Conservation (phyloP, 2,797 vertebrate genomes). For the Arnoldichthys spilopterus region DNA sequence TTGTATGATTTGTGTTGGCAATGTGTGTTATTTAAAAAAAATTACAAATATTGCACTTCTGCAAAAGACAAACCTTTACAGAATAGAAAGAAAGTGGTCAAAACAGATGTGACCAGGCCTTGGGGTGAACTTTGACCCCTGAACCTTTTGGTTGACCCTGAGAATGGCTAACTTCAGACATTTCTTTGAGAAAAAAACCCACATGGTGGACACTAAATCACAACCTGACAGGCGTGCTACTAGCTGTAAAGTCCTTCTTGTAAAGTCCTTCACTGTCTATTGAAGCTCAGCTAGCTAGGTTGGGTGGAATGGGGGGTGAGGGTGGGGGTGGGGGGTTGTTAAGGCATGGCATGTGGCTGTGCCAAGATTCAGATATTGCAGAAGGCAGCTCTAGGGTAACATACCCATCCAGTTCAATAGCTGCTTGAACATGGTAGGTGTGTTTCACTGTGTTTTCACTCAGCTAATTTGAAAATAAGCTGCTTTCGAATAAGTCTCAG, state of each 20-base stretch:
- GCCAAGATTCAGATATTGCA: too few species aligned
- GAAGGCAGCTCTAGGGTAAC: background rate
- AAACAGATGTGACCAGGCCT: slow-evolving; percentile 49
- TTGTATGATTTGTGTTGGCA: slow-evolving; percentile 12
- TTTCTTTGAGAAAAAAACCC: slow-evolving; percentile 58
- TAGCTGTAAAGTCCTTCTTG: background rate
- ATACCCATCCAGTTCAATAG: background rate
- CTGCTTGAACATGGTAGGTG: background rate
- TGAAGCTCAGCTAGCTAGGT: background rate
- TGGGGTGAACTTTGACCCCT: slow-evolving; percentile 37
- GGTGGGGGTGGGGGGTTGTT: too few species aligned
- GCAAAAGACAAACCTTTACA: background rate
- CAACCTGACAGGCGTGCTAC: slow-evolving; percentile 11
- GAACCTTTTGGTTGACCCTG: slow-evolving; percentile 49
- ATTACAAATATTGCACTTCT: background rate
- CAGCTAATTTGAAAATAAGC: background rate
- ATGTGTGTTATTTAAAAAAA: background rate
- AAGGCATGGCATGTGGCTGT: background rate
- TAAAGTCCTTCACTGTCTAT: background rate
- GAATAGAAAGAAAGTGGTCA: slow-evolving; percentile 13
- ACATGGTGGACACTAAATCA: slow-evolving; percentile 54
- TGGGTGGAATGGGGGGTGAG: too few species aligned
- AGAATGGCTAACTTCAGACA: slow-evolving; percentile 38
- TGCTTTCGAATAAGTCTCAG: too few species aligned
- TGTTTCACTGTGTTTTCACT: background rate